Conservation (phyloP, 2,888 invertebrate species). For the Hydriomena furcata region DNA sequence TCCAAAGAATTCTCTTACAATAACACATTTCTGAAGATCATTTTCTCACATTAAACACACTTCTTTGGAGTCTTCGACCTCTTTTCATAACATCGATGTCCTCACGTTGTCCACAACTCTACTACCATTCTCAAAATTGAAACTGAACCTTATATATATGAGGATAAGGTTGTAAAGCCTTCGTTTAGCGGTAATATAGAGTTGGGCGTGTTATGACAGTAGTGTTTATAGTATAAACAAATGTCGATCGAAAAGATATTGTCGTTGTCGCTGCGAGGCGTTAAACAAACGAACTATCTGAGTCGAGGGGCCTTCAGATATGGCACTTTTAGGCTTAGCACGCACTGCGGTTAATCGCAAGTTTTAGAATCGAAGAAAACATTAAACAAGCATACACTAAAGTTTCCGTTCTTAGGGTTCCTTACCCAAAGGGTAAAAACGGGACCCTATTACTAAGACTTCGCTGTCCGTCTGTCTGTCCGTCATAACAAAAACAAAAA, state of each 20-base stretch:
- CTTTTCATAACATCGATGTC: slow-evolving; percentile 68
- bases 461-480: too few species aligned
- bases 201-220: slow-evolving; percentile 47
- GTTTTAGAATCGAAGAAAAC: too few species aligned
- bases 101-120: slow-evolving; percentile 42
- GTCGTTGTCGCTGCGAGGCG: slow-evolving; percentile 70
- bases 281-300: slow-evolving; percentile 56
- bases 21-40: slow-evolving; percentile 39
- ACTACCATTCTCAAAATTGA: slow-evolving; percentile 8
- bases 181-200: slow-evolving; percentile 5
- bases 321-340: slow-evolving; percentile 50
- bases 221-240: slow-evolving; percentile 74
- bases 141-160: background rate
- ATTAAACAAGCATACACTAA: too few species aligned
- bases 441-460: too few species aligned
- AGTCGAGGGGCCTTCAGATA: slow-evolving; percentile 32
- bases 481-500: too few species aligned
- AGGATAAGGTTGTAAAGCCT: background rate
- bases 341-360: too few species aligned
- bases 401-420: too few species aligned
- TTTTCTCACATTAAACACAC: slow-evolving; percentile 51
- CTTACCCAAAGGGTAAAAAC: too few species aligned
- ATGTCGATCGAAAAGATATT: slow-evolving; percentile 70
- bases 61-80: slow-evolving; percentile 61
- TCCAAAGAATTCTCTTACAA: slow-evolving; percentile 28